These are phyloP conservation scores for human (Homo sapiens) DNA, from an alignment of 2,113 vertebrate genomes.

Conservation along the genomic window GRCh38 chr13:40163001-40163500, in stretches of 20 bases:
- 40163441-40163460: neutral
- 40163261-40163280: neutral
- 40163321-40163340: neutral
- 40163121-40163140: too few species aligned
- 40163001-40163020: too few species aligned
- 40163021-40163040: too few species aligned
- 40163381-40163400: neutral
- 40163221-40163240: neutral
- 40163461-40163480: neutral
- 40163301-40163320: neutral
- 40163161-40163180: neutral
- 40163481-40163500: neutral
- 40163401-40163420: neutral
- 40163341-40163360: neutral
- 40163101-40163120: too few species aligned
- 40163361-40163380: neutral
- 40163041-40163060: too few species aligned
- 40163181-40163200: rapidly evolving
- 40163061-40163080: too few species aligned
- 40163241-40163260: neutral
- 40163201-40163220: neutral
- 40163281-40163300: neutral
- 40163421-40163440: neutral
- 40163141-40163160: too few species aligned
- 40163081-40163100: too few species aligned